Base-by-base conservation (phyloP, 1,140 invertebrate species). In the Prorops nasuta region DNA sequence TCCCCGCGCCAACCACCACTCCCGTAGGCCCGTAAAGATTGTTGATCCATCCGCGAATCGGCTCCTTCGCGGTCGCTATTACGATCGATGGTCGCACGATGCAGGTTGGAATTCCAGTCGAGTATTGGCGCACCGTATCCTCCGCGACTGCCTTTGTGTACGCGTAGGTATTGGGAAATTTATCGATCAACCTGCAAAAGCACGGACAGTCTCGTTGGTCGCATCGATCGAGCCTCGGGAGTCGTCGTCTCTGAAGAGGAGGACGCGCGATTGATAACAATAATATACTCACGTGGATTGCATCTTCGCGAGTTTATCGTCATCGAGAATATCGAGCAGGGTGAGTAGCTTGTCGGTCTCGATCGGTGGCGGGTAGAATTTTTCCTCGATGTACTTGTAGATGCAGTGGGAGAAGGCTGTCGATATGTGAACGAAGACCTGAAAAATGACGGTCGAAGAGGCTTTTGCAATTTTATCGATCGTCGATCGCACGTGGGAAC, bases 121-220 rank as follows among this genome's bases (percentile, higher is more conserved):
- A 77, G 52, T 88, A 81, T 43, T 85, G 79, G 54, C 81, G 75
- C 0, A 93, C 79, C 0, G 88, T 71, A 55, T 87, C 81, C 72
- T 95, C 92, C 8, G 87, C 88, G 10, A 91, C 71, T 4, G 88
- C 84, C 79, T 95, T 95, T 3, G 90, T 92, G 62, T 84, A 93
- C 0, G 87, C 84, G 58, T 94, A 95, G 0, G 89, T 91, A 63
- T 94, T 94, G 0, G 91, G 91, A 69, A 84, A 89, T n/a, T 86
- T 80, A 0, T 81, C 83, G 4, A 92, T 67, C 36, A 92, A 66
- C 41, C 85, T 88, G 61, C 19, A 66, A 64, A 42, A 51, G n/a
- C n/a, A n/a, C 52, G 55, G 51, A 54, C 61, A 71, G 72, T 74
- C 61, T 80, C 78, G n/a, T n/a, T n/a, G n/a, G n/a, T n/a, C n/a